phyloP scores from a whole-genome alignment of 2,113 vertebrate species.

The Pachypanchax playfairii region DNA sequence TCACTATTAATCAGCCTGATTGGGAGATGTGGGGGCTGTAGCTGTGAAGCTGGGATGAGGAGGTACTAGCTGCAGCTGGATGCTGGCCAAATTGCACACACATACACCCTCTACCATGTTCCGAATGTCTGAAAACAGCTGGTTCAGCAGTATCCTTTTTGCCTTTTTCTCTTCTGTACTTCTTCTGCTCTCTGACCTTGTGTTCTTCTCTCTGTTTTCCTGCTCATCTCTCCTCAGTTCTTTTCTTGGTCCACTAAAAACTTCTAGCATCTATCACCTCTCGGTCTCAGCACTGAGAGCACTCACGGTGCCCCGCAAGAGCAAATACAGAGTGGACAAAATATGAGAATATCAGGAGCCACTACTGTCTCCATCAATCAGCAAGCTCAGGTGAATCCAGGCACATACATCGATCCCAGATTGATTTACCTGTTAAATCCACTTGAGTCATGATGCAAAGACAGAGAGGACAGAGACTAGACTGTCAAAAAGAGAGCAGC shows the following conservation, averaged over 20 bases:
- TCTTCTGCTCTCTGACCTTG: conserved; percentile 9
- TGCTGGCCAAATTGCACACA: conserved; percentile 37
- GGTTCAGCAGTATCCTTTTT: conserved; percentile 50
- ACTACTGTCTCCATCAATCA: conserved; percentile 63
- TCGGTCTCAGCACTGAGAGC: conserved; percentile 24
- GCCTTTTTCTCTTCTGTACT: conserved; percentile 8
- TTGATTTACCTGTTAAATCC: conserved; percentile 60
- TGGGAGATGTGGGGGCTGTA: conserved; percentile 41
- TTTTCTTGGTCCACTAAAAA: conserved; percentile 42
- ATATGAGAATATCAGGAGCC: conserved; percentile 61
- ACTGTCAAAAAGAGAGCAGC: neutral
- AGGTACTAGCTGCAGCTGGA: conserved; percentile 29
- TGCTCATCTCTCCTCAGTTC: conserved; percentile 36
- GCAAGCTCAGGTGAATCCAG: conserved; percentile 61
- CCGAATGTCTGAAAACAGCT: conserved; percentile 48
- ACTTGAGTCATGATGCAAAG: conserved; percentile 40
- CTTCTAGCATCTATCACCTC: conserved; percentile 62
- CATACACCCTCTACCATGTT: conserved; percentile 18
- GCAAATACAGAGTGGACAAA: conserved; percentile 54
- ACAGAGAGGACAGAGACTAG: conserved; percentile 26
- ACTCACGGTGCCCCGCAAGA: conserved; percentile 40
- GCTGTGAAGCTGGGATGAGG: conserved; percentile 27
- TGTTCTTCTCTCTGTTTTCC: conserved; percentile 7
- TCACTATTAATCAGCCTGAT: conserved; percentile 74
- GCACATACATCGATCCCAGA: conserved; percentile 56